A percentile compares a stretch with the other conserved stretches of the same genome.
Evolutionary conservation across 2,797 vertebrate species (phyloP).

Genomic region (Gallirallus australis): DNA sequence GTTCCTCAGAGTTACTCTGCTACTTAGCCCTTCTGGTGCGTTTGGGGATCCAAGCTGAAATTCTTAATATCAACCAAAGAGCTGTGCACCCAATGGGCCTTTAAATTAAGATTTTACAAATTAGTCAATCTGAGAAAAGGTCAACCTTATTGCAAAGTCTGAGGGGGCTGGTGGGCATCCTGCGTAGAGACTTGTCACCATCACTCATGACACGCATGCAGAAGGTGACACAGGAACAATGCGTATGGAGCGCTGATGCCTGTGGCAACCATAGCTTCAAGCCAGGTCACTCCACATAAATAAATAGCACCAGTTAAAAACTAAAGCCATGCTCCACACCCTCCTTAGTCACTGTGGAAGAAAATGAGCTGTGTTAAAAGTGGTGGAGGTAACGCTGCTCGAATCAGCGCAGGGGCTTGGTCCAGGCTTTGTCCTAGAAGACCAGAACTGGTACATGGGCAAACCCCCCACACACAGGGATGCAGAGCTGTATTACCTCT

Average conservation of each 20-base stretch:
- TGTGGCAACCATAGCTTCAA: background rate
- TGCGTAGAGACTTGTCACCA: background rate
- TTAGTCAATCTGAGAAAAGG: background rate
- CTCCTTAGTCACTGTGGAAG: background rate
- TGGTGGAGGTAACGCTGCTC: background rate
- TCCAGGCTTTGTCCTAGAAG: background rate
- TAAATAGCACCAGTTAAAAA: background rate
- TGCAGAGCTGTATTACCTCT: background rate
- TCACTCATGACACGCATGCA: background rate
- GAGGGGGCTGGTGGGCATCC: background rate
- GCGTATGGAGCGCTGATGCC: accelerated
- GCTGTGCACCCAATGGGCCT: background rate
- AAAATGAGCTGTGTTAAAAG: background rate
- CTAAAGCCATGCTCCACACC: background rate
- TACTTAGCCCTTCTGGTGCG: background rate
- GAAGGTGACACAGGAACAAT: background rate
- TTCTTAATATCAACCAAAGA: background rate
- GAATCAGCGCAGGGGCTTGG: background rate
- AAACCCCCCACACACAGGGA: background rate
- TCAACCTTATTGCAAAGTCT: background rate
- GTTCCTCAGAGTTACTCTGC: background rate
- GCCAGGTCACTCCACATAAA: background rate
- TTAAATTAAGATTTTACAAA: background rate
- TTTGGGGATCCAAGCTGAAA: background rate
- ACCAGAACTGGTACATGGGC: background rate